These are phyloP conservation scores for Myotis myotis DNA, from an alignment of 2,797 vertebrate species.

Conservation along the genomic window DNA sequence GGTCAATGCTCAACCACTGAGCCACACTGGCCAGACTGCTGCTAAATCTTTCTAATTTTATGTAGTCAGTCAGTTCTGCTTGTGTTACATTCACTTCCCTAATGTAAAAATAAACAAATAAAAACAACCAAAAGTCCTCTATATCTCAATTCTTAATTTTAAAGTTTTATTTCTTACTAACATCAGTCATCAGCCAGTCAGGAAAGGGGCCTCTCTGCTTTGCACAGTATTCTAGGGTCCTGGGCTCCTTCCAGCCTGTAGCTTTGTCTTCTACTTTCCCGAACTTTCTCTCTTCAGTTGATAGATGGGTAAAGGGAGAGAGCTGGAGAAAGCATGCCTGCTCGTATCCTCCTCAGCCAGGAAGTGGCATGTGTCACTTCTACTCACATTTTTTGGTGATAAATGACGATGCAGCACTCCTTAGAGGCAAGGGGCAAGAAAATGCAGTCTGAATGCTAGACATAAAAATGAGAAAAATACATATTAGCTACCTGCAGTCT, in stretches of 20 bases:
- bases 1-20: no score
- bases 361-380: not conserved
- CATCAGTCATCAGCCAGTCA: not conserved
- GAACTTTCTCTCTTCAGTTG: not conserved
- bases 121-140: not conserved
- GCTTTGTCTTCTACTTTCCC: not conserved
- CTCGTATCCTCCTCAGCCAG: not conserved
- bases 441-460: not conserved
- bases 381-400: not conserved
- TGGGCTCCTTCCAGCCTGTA: not conserved
- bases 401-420: not conserved
- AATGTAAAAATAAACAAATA: not conserved
- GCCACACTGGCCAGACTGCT: not conserved
- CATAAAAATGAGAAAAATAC: not conserved
- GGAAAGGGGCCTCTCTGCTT: not conserved
- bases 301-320: not conserved
- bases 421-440: not conserved
- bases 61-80: not conserved
- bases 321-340: not conserved
- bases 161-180: not conserved
- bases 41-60: not conserved
- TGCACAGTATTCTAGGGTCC: not conserved
- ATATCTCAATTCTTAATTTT: not conserved
- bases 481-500: not conserved
- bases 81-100: not conserved